Base-by-base conservation (phyloP, 2,113 vertebrate species). In the Charina bottae region DNA sequence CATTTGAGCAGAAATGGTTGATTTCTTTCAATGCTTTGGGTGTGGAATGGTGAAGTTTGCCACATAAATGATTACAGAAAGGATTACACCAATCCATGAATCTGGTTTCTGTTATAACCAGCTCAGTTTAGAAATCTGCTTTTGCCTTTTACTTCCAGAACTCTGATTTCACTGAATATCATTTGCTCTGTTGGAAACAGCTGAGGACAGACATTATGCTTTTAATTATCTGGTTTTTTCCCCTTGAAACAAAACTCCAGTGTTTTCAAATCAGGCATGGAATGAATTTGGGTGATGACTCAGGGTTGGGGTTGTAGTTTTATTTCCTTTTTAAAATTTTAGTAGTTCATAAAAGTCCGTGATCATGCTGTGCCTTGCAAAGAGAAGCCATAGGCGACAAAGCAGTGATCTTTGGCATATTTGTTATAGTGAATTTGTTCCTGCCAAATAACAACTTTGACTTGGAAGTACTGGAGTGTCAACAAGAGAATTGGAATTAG, bases 291-390 rank as follows among this genome's bases (percentile, higher is more conserved):
- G 86, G 2, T 83, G 89, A 9, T 93, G 68, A 85, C 72, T 78
- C 92, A 92, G 55, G 0, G 90, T 92, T 26, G 78, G 28, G 21
- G 55, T 64, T 62, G 90, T 23, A 90, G 84, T 90, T 88, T 56
- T 95, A 85, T 33, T 90, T 59, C 88, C 91, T 90, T 46, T 89
- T 56, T 86, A 19, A 85, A 55, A 33, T 26, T 93, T 92, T 83
- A 94, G 83, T 86, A 94, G 85, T 68, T 84, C 13, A 90, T 91
- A 95, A 86, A 92, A 95, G 68, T 90, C 90, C 42, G 92, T 93
- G 94, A 92, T 92, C 92, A 84, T 89, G 49, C 90, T 95, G 94
- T 83, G 86, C 88, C 89, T 93, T 95, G 94, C 87, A 92, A 8
- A 54, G 46, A 6, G 37, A 96, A 68, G 62, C 68, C 90, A 94